Base-by-base conservation (phyloP, 2,888 invertebrate species). In the Xanthostigma xanthostigma region DNA sequence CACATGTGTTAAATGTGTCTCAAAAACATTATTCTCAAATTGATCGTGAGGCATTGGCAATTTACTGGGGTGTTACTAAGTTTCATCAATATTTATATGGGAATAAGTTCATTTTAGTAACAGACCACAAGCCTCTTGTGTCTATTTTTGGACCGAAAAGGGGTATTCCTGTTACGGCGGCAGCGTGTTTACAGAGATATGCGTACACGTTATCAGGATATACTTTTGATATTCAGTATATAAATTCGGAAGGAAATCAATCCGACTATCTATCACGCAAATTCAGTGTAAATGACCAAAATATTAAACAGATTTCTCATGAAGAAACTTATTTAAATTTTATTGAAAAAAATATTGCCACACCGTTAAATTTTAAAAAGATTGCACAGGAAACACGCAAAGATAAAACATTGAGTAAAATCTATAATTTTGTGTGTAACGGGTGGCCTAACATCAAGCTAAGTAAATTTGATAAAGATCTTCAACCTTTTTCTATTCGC, bases 71-170 rank as follows among this genome's bases (percentile, higher is more conserved):
- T 41, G 42, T 41, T 13, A n/a, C 11, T 14, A 14, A 12, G 13
- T 41, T 57, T 34, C 52, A 57, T 50, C 51, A 57, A 44, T 58
- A 53, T 47, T 36, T 59, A 13, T 56, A 54, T 46, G 58, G 56
- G 1, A 46, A 51, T 13, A 45, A 53, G 36, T 58, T 52, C 41
- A 45, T 37, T 8, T 43, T 56, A 35, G 50, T 54, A 37, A 56
- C 54, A 5, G 54, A 56, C 46, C 48, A 55, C 36, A 46, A 51
- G 36, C 53, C 54, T 8, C 46, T 57, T 27, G 45, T 47, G 6
- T 39, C 44, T n/a, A 55, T 58, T 46, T 51, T 59, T 11, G 55
- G 53, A 9, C 45, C 49, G 9, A 53, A 57, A 46, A 51, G 45
- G 13, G 49, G 49, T n/a, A 54, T 58, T 17, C 56, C 56, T 13